Evolutionary conservation across 1,140 invertebrate genomes (phyloP).

Genomic region (Trichonephila clavipes): DNA sequence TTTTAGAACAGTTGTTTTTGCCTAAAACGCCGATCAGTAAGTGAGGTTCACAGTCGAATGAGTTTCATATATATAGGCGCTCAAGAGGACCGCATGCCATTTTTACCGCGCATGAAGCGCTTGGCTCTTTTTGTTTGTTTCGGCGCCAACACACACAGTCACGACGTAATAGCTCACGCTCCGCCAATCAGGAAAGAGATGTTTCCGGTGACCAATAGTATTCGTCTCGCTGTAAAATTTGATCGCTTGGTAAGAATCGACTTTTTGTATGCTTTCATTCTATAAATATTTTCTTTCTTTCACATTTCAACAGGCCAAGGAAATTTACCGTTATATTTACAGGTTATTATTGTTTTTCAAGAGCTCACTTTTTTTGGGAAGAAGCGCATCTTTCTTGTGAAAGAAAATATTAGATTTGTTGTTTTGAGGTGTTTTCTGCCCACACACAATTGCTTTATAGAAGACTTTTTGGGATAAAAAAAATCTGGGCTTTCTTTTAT

Average conservation of each 20-base stretch:
- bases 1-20: conserved; percentile 32
- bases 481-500: neutral
- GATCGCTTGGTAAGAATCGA: conserved; percentile 40
- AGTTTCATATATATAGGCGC: conserved; percentile 38
- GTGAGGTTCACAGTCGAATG: conserved; percentile 18
- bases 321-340: conserved; percentile 53
- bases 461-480: neutral
- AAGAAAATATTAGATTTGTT: conserved; percentile 41
- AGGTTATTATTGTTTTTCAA: conserved; percentile 52
- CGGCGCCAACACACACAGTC: conserved; percentile 57
- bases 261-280: conserved; percentile 31
- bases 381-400: neutral
- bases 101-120: conserved; percentile 33
- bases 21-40: conserved; percentile 22
- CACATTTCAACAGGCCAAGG: neutral
- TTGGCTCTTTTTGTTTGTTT: conserved; percentile 65
- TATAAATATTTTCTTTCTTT: conserved; percentile 17
- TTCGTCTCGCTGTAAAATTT: conserved; percentile 45
- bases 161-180: conserved; percentile 51
- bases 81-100: conserved; percentile 19
- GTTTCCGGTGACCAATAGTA: conserved; percentile 54
- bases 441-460: conserved; percentile 3
- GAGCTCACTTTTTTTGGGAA: neutral
- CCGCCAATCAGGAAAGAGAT: conserved; percentile 50
- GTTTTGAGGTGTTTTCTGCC: neutral